These are phyloP conservation scores for Apis mellifera DNA, from an alignment of 1,140 invertebrate genomes.

Conservation along the genomic window Amel_HAv3.1 CM009935.2:2020001-2020500, in stretches of 20 bases:
- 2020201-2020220: slow-evolving; percentile 50
- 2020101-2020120: slow-evolving; percentile 37
- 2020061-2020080: slow-evolving; percentile 34
- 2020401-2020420: not conserved
- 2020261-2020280: slow-evolving; percentile 47
- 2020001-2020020: not conserved
- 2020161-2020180: slow-evolving; percentile 33
- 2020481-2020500: slow-evolving; percentile 1
- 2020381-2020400: not conserved
- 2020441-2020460: not conserved
- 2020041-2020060: not conserved
- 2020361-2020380: not conserved
- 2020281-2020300: slow-evolving; percentile 24
- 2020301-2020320: not conserved
- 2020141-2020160: slow-evolving; percentile 42
- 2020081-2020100: slow-evolving; percentile 47
- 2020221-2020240: slow-evolving; percentile 25
- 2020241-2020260: not conserved
- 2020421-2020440: not conserved
- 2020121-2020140: slow-evolving; percentile 44
- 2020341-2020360: not conserved
- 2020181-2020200: slow-evolving; percentile 44
- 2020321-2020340: slow-evolving; percentile 32
- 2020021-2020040: not conserved
- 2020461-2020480: slow-evolving; percentile 34